Evolutionary conservation across 2,888 invertebrate genomes (phyloP).

Genomic region (Lymantria monacha): DNA sequence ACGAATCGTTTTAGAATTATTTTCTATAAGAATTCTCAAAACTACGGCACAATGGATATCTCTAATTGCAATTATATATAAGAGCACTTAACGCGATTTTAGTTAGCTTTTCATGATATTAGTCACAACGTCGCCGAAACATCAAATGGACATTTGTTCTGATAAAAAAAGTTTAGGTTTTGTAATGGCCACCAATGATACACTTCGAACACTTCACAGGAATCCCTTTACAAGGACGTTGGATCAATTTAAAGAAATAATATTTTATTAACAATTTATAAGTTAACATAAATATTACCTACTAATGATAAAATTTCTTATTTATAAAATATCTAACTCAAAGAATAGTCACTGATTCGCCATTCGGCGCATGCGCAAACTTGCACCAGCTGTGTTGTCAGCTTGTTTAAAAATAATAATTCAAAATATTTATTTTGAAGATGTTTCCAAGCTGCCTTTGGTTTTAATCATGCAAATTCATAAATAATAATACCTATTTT

Average conservation of each 20-base stretch:
- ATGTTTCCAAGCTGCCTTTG: too few relatives aligned
- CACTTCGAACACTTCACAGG: conserved; percentile 70
- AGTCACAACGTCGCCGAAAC: conserved; percentile 82
- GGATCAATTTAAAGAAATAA: conserved; percentile 24
- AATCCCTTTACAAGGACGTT: conserved; percentile 23
- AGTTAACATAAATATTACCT: conserved; percentile 69
- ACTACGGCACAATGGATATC: conserved; percentile 51
- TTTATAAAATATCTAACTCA: conserved; percentile 78
- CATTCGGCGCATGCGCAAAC: conserved; percentile 83
- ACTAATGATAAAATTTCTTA: conserved; percentile 78
- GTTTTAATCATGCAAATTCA: too few relatives aligned
- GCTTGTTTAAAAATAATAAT: conserved; percentile 18
- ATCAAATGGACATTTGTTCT: conserved; percentile 81
- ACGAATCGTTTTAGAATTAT: conserved; percentile 62
- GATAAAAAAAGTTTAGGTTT: conserved; percentile 81
- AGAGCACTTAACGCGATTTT: conserved; percentile 59
- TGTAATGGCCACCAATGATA: conserved; percentile 82
- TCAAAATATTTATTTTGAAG: neutral
- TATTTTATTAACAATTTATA: conserved; percentile 50
- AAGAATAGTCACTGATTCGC: conserved; percentile 81
- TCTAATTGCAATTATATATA: conserved; percentile 39
- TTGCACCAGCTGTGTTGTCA: conserved; percentile 68
- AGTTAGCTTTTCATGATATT: conserved; percentile 63
- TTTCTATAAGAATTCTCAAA: conserved; percentile 45
- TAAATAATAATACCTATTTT: too few relatives aligned